phyloP scores from a whole-genome alignment of 1,140 invertebrate species.

The Caenorhabditis remanei region DNA sequence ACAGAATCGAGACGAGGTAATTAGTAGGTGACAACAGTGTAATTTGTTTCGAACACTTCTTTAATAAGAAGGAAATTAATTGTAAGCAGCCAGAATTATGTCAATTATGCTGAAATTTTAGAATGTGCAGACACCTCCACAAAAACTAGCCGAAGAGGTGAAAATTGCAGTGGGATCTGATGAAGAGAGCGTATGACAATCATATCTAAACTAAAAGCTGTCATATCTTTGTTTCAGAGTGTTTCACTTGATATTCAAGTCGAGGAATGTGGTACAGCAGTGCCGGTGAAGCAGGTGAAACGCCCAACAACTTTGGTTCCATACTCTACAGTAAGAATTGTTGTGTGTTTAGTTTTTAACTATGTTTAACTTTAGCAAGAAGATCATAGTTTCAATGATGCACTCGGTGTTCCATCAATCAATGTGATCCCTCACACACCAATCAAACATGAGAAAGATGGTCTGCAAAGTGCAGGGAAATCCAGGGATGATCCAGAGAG shows the following conservation, averaged over 20 bases:
- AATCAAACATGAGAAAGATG: constrained; percentile 67
- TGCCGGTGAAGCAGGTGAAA: constrained; percentile 38
- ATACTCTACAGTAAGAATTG: neutral
- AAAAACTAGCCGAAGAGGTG: neutral
- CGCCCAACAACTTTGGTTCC: constrained; percentile 44
- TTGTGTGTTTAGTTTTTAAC: neutral
- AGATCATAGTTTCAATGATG: constrained; percentile 29
- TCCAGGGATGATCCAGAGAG: constrained; percentile 22
- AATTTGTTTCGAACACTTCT: neutral
- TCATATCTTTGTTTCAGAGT: neutral
- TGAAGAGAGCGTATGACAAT: neutral
- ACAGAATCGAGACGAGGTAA: constrained; percentile 43
- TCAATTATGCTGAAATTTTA: neutral
- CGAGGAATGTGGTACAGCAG: constrained; percentile 9
- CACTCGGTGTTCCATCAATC: constrained; percentile 72
- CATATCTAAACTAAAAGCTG: neutral
- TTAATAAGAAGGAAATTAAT: no score
- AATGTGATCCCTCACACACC: constrained; percentile 77
- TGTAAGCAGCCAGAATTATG: no score
- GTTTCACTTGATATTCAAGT: constrained; percentile 33
- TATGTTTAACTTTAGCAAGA: constrained; percentile 1
- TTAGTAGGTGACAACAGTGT: neutral
- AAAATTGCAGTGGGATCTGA: constrained; percentile 15
- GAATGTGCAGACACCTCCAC: neutral
- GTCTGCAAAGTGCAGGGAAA: neutral